A percentile compares a stretch with the other conserved stretches of the same genome.
These are phyloP conservation scores for Neoniphon sammara DNA, from an alignment of 2,797 vertebrate genomes.

Conservation along the genomic window DNA sequence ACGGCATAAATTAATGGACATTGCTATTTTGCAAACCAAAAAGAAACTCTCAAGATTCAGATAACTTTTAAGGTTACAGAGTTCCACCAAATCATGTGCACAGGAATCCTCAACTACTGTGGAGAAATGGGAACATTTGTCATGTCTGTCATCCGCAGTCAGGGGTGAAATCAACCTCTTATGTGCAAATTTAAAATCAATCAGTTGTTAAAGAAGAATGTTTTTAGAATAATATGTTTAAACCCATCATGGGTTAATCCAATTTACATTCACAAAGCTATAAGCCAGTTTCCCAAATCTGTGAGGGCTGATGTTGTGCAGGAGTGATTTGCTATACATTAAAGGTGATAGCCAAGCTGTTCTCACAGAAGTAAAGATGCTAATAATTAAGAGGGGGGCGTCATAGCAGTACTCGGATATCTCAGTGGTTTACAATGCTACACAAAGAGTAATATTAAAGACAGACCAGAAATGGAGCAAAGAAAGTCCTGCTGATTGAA, in stretches of 20 bases:
- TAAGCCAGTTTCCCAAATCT: background rate
- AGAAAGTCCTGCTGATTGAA: background rate
- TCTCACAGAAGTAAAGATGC: slow-evolving; percentile 11
- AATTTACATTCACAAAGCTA: background rate
- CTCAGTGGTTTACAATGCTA: background rate
- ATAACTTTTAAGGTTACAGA: too few relatives aligned
- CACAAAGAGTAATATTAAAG: slow-evolving; percentile 1
- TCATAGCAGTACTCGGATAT: background rate
- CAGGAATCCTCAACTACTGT: background rate
- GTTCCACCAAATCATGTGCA: too few relatives aligned
- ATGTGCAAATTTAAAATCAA: background rate
- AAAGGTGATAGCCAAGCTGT: slow-evolving; percentile 9
- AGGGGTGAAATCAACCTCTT: background rate
- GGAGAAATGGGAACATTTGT: slow-evolving; percentile 7
- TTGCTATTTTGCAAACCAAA: too few relatives aligned
- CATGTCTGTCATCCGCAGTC: slow-evolving; percentile 1
- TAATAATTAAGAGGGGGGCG: slow-evolving; percentile 20
- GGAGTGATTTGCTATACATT: background rate
- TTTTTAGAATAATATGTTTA: background rate
- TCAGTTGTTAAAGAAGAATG: background rate
- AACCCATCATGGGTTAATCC: background rate
- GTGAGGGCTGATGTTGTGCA: background rate
- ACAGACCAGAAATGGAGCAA: background rate
- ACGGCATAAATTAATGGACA: too few relatives aligned
- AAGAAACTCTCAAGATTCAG: too few relatives aligned